Percentiles rank a stretch among this genome's conserved stretches.
Evolutionary conservation across 2,113 vertebrate species (phyloP).

Genomic region (Chamaea fasciata): DNA sequence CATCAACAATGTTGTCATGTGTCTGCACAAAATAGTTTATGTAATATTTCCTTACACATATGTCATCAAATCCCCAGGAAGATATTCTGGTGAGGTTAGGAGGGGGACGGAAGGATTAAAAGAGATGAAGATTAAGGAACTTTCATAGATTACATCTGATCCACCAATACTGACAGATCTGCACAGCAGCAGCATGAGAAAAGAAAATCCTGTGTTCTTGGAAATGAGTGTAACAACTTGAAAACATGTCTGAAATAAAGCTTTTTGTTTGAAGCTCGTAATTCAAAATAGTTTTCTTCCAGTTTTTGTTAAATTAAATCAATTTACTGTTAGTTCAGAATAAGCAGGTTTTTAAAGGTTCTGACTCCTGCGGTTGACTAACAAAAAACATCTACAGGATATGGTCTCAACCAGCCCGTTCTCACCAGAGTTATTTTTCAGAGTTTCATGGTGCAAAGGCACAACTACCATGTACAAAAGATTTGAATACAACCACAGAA

Average conservation of each 20-base stretch:
- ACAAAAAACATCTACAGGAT: neutral
- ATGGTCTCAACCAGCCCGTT: neutral
- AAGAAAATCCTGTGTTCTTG: neutral
- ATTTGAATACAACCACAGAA: neutral
- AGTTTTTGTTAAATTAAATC: neutral
- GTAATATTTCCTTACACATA: neutral
- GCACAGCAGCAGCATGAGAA: neutral
- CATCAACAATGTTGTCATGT: neutral
- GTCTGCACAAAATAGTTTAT: neutral
- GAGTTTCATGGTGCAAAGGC: neutral
- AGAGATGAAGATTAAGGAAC: neutral
- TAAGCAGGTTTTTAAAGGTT: neutral
- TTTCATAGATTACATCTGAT: neutral
- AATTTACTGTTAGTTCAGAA: neutral
- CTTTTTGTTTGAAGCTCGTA: neutral
- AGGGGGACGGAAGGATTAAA: neutral
- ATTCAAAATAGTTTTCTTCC: neutral
- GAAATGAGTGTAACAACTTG: neutral
- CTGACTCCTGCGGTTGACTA: neutral
- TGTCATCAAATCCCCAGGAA: neutral
- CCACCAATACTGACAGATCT: neutral
- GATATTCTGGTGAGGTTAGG: neutral
- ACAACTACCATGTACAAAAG: neutral
- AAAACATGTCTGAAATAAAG: neutral
- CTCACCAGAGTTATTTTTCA: neutral